phyloP scores from a whole-genome alignment of 2,888 invertebrate genomes.

The Chrysotoxum bicinctum region DNA sequence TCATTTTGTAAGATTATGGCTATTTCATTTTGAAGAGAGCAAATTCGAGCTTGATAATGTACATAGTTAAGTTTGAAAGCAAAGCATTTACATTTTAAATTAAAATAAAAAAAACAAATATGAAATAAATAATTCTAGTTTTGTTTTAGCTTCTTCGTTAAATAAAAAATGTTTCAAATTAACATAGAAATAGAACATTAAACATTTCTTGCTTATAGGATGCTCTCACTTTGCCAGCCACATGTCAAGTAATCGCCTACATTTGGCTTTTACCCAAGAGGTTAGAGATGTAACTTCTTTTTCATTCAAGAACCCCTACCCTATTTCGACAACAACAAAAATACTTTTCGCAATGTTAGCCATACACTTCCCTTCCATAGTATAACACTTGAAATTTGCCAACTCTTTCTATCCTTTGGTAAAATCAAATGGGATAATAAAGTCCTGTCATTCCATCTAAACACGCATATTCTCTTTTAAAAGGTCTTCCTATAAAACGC shows the following conservation, averaged over 20 bases:
- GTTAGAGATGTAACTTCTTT: not conserved
- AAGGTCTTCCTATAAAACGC: conserved; percentile 49
- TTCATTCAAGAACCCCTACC: not conserved
- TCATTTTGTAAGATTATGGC: no score
- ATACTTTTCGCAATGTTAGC: not conserved
- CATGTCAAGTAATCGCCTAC: not conserved
- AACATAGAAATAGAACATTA: not conserved
- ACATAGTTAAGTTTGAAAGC: no score
- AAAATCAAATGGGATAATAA: conserved; percentile 42
- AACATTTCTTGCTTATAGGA: not conserved
- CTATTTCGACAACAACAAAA: not conserved
- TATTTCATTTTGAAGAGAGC: no score
- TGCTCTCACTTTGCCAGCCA: not conserved
- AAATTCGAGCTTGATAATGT: no score
- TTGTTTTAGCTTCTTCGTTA: no score
- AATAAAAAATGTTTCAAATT: not conserved
- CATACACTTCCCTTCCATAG: conserved; percentile 1
- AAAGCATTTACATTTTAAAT: no score
- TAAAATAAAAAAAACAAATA: no score
- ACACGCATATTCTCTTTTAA: conserved; percentile 59
- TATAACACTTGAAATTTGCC: conserved; percentile 22
- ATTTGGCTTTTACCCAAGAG: not conserved
- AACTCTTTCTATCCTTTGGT: conserved; percentile 48
- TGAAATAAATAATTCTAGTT: no score
- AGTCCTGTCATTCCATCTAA: conserved; percentile 49